Evolutionary conservation across 2,888 invertebrate species (phyloP).

Genomic region (Leptinotarsa juncta): DNA sequence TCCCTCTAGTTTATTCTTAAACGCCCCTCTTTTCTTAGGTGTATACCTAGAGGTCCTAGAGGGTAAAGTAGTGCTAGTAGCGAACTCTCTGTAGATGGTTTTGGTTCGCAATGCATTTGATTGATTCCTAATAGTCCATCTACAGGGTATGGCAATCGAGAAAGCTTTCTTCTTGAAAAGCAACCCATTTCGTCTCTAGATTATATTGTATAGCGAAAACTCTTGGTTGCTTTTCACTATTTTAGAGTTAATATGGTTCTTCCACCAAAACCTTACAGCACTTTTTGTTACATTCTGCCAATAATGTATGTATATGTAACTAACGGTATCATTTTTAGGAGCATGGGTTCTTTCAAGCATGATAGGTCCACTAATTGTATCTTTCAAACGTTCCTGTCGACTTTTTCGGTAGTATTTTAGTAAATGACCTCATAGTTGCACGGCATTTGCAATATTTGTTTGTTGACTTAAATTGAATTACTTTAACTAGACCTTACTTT

Average conservation of each 20-base stretch:
- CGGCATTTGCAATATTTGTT: slow-evolving; percentile 4
- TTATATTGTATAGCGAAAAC: neutral
- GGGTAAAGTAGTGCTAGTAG: slow-evolving; percentile 28
- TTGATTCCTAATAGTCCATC: neutral
- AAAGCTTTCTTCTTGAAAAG: neutral
- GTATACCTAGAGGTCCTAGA: slow-evolving; percentile 22
- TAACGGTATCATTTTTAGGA: slow-evolving; percentile 29
- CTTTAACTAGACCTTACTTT: neutral
- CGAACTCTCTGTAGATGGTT: slow-evolving; percentile 23
- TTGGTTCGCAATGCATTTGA: neutral
- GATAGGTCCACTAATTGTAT: slow-evolving; percentile 12
- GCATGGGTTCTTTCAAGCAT: slow-evolving; percentile 36
- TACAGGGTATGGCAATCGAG: slow-evolving; percentile 20
- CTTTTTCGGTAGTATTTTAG: neutral
- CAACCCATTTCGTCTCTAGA: neutral
- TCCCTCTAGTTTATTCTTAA: slow-evolving; percentile 22
- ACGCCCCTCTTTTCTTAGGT: neutral
- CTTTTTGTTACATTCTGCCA: slow-evolving; percentile 35
- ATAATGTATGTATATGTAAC: slow-evolving; percentile 42
- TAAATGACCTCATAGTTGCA: neutral
- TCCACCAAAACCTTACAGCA: slow-evolving; percentile 36
- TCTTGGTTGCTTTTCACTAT: slow-evolving; percentile 20
- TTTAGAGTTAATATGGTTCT: slow-evolving; percentile 26
- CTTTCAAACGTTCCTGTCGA: neutral
- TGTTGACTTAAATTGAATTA: neutral